phyloP scores from a whole-genome alignment of 2,888 invertebrate species.

The Charanyca ferruginea region DNA sequence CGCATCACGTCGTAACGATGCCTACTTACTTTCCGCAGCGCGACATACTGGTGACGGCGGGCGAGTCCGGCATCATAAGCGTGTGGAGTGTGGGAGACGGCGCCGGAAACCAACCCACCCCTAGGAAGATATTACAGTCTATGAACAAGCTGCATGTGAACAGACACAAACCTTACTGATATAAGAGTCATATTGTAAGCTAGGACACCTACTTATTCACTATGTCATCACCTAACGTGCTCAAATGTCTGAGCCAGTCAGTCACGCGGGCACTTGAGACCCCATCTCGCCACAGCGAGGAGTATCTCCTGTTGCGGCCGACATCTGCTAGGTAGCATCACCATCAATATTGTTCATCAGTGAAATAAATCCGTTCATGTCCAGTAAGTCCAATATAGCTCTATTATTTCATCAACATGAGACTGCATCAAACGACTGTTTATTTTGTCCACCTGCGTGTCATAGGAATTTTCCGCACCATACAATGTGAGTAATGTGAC shows the following conservation, averaged over 20 bases:
- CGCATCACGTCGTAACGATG: neutral
- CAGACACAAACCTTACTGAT: slow-evolving; percentile 81
- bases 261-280: neutral
- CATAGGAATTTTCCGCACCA: neutral
- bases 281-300: neutral
- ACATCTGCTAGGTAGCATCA: neutral
- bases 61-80: slow-evolving; percentile 93
- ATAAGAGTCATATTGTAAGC: neutral
- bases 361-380: slow-evolving; percentile 24
- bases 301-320: neutral
- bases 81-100: slow-evolving; percentile 89
- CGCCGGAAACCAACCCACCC: slow-evolving; percentile 20
- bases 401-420: neutral
- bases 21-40: slow-evolving; percentile 83
- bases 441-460: neutral
- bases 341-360: neutral
- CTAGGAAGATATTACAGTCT: slow-evolving; percentile 60
- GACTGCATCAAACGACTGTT: neutral
- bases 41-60: slow-evolving; percentile 93
- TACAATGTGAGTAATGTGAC: too few species aligned
- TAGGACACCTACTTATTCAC: neutral
- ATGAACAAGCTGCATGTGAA: slow-evolving; percentile 71
- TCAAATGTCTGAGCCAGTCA: neutral
- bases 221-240: neutral
- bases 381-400: neutral